Evolutionary conservation across 2,797 vertebrate species (phyloP), one percentile per base, ranked within the genome.

Genomic region (Ataeniobius toweri): DNA sequence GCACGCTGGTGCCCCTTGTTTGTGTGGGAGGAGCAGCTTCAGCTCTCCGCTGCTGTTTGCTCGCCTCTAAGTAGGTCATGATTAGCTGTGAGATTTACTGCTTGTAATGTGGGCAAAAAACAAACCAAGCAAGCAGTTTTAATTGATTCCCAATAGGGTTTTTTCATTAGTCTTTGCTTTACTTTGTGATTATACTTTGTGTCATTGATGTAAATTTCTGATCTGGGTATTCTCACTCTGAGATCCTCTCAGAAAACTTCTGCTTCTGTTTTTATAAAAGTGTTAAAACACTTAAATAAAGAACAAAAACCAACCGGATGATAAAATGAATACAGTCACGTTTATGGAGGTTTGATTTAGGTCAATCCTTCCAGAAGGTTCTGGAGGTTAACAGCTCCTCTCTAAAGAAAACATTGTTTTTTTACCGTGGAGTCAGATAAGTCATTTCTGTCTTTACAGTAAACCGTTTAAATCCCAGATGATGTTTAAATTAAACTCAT

Each of bases 31-130:
- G 79, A 83, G 84, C 71, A 55, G 75, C 73, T 51, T 73, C 63
- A 68, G 76, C 80, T 76, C 20, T 51, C 77, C 75, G 70, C 75
- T 74, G 72, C 71, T 51, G 39, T 67, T 16, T 59, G 63, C 36
- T 2, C 28, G 70, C 61, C 59, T 88, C 56, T 91, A 93, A 91
- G 90, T 93, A 93, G 92, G 93, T 93, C 90, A 92, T 90, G 86
- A 90, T 92, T 89, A 89, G 88, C 89, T 82, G 51, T 70, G 80
- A 87, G 86, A 80, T 80, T 61, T 77, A 85, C 77, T 46, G 68
- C 75, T 76, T 28, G 75, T 80, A 80, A 70, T 78, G 78, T 59
- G 83, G 83, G 26, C 53, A 41, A 59, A 48, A 85, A 84, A 53
- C 41, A 75, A 50, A 51, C n/a, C 8, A 73, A 69, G 44, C 5